These are phyloP conservation scores for Chitala chitala DNA, from an alignment of 2,113 vertebrate genomes.

Conservation along the genomic window DNA sequence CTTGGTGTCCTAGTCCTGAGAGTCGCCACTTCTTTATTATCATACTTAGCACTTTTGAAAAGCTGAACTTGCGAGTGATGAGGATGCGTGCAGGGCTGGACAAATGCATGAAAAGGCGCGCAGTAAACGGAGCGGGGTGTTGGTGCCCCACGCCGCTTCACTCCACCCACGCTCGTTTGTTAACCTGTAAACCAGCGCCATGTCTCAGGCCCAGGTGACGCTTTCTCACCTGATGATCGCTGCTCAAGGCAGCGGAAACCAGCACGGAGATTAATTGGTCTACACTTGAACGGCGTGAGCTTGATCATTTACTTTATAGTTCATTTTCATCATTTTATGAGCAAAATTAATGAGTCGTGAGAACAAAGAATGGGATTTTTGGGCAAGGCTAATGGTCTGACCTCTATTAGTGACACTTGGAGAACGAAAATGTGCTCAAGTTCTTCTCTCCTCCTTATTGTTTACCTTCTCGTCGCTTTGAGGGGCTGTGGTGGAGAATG, in stretches of 20 bases:
- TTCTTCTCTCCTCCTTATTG: neutral
- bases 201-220: neutral
- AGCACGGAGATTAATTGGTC: neutral
- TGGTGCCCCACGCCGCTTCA: too few species aligned
- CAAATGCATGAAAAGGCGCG: too few species aligned
- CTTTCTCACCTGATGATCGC: neutral
- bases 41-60: neutral
- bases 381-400: neutral
- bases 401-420: neutral
- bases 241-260: neutral
- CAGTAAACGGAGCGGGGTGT: too few species aligned
- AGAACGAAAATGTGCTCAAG: too few species aligned
- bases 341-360: constrained; percentile 13
- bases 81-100: neutral
- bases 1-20: neutral
- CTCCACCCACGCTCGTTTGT: too few species aligned
- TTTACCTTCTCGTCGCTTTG: neutral
- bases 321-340: neutral
- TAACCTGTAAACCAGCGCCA: neutral
- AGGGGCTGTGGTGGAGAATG: neutral
- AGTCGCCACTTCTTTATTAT: neutral
- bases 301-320: neutral
- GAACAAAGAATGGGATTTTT: constrained; percentile 2
- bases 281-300: neutral
- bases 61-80: neutral